Percentiles rank a stretch among this genome's conserved stretches.
These are phyloP conservation scores for Aelia acuminata DNA, from an alignment of 2,888 invertebrate genomes.

Conservation along the genomic window DNA sequence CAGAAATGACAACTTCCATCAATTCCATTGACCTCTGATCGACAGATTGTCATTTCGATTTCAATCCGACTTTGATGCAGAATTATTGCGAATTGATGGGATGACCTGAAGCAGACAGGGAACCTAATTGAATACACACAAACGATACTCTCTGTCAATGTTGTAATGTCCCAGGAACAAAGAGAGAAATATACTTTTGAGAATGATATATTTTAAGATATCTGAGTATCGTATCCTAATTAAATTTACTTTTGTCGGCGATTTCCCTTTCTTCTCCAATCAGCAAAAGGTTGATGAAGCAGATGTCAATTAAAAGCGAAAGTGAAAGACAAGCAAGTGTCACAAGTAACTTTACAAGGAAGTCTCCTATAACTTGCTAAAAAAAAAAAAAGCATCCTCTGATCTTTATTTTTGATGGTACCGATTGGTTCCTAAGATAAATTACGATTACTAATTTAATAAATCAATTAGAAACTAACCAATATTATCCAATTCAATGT, in stretches of 20 bases:
- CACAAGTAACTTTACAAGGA: background rate
- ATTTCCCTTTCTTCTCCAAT: constrained; percentile 22
- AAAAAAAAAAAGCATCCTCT: background rate
- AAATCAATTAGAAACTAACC: too few relatives aligned
- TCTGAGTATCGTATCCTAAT: background rate
- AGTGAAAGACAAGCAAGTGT: background rate
- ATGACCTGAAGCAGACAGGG: background rate
- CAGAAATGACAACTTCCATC: background rate
- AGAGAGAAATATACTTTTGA: background rate
- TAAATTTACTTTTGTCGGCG: background rate
- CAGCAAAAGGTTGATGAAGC: constrained; percentile 1
- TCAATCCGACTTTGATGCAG: background rate
- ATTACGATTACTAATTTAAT: too few relatives aligned
- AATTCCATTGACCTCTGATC: background rate
- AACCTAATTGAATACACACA: background rate
- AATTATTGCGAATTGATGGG: background rate
- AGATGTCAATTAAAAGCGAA: constrained; percentile 29
- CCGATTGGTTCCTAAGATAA: too few relatives aligned
- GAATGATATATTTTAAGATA: background rate
- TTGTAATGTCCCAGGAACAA: background rate
- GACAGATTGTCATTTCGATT: background rate
- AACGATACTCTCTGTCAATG: background rate
- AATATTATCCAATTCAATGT: too few relatives aligned
- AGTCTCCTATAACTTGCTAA: background rate
- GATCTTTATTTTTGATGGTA: too few relatives aligned